A percentile compares a stretch with the other conserved stretches of the same genome.
phyloP scores from a whole-genome alignment of 2,888 invertebrate genomes.

The Bruchidius siliquastri region DNA sequence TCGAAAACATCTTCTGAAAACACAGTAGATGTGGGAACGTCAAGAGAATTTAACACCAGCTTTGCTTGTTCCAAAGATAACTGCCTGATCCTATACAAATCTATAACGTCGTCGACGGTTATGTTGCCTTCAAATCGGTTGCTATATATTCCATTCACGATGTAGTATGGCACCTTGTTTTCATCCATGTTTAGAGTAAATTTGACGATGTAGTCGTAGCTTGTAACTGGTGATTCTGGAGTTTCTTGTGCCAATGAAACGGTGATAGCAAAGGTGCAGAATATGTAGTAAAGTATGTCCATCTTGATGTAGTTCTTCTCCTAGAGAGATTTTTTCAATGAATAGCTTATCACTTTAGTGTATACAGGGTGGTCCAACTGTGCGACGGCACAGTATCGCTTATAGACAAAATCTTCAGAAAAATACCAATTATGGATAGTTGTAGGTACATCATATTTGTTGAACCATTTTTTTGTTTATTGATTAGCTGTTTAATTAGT shows the following conservation, averaged over 20 bases:
- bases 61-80: background rate
- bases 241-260: background rate
- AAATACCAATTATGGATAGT: too few species aligned
- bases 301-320: background rate
- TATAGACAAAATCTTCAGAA: too few species aligned
- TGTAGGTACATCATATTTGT: too few species aligned
- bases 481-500: too few species aligned
- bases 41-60: background rate
- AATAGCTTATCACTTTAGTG: too few species aligned
- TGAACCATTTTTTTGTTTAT: too few species aligned
- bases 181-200: background rate
- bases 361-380: too few species aligned
- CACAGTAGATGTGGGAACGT: background rate
- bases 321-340: background rate
- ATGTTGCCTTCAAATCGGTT: background rate
- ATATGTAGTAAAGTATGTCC: background rate
- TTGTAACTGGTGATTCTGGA: background rate
- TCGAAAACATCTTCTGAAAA: background rate
- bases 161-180: background rate
- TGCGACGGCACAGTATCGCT: too few species aligned
- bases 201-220: background rate
- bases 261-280: background rate
- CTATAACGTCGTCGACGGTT: background rate
- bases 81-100: background rate
- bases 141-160: background rate